A percentile compares a stretch with the other conserved stretches of the same genome.
phyloP scores from a whole-genome alignment of 2,797 vertebrate species.

The Alcedo atthis region DNA sequence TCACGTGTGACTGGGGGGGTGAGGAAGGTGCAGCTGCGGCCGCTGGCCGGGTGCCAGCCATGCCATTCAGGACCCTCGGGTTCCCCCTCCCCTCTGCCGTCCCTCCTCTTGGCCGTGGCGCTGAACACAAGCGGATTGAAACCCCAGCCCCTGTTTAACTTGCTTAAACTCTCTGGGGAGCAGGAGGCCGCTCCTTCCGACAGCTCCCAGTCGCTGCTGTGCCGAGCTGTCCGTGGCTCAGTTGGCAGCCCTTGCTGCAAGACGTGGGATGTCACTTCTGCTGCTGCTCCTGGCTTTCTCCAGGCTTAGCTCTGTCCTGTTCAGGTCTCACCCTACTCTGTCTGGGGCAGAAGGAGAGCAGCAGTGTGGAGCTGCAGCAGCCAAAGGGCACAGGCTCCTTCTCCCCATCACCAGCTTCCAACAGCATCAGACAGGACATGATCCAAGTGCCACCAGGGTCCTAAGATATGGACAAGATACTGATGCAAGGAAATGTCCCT shows the following conservation, averaged over 20 bases:
- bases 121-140: background rate
- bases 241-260: background rate
- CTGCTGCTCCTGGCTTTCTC: background rate
- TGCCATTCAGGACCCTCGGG: background rate
- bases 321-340: background rate
- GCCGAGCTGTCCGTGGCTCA: accelerated
- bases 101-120: background rate
- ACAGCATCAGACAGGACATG: background rate
- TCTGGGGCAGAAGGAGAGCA: background rate
- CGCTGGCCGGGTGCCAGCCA: background rate
- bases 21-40: background rate
- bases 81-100: background rate
- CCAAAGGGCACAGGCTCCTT: background rate
- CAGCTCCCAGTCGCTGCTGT: accelerated
- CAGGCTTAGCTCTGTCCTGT: background rate
- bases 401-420: background rate
- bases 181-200: accelerated
- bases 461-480: background rate
- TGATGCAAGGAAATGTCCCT: background rate
- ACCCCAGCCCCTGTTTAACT: background rate
- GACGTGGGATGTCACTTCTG: accelerated
- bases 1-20: background rate
- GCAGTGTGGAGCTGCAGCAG: background rate
- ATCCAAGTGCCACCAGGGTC: background rate
- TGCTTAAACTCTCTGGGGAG: background rate